Evolutionary conservation across 2,113 vertebrate species (phyloP).

Genomic region (Lonchura striata): DNA sequence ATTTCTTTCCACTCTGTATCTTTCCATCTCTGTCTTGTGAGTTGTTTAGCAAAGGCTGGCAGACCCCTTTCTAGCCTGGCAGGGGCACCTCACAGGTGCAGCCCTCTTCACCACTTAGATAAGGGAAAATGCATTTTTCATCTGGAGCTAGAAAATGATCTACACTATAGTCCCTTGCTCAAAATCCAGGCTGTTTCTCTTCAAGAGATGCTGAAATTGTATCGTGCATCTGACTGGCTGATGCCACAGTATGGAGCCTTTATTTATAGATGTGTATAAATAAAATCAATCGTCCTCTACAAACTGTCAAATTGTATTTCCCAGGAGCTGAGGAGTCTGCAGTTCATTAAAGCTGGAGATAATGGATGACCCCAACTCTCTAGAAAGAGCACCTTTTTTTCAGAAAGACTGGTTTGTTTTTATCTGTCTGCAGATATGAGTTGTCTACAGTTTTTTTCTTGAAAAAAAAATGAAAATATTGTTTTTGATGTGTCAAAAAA

Average conservation of each 20-base stretch:
- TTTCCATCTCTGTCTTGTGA: not conserved
- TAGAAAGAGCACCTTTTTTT: not conserved
- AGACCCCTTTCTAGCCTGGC: not conserved
- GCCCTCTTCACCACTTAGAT: not conserved
- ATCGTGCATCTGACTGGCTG: not conserved
- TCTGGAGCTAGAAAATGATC: not conserved
- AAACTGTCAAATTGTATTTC: not conserved
- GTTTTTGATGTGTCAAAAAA: not conserved
- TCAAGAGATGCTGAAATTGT: not conserved
- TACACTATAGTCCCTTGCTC: not conserved
- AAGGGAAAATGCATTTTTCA: not conserved
- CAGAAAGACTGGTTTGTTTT: not conserved
- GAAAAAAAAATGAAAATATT: not conserved
- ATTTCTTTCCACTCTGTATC: not conserved
- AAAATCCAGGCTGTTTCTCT: not conserved
- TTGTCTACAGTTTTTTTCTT: not conserved
- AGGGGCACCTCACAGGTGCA: not conserved
- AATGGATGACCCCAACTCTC: not conserved
- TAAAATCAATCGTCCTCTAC: not conserved
- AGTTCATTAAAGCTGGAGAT: not conserved
- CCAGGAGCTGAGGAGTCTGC: not conserved
- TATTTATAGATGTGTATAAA: not conserved
- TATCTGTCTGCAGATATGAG: not conserved
- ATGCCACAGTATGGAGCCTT: not conserved
- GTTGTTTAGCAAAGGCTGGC: not conserved